Base-by-base conservation (phyloP, 2,113 vertebrate genomes). In the Phyllostomus discolor region DNA sequence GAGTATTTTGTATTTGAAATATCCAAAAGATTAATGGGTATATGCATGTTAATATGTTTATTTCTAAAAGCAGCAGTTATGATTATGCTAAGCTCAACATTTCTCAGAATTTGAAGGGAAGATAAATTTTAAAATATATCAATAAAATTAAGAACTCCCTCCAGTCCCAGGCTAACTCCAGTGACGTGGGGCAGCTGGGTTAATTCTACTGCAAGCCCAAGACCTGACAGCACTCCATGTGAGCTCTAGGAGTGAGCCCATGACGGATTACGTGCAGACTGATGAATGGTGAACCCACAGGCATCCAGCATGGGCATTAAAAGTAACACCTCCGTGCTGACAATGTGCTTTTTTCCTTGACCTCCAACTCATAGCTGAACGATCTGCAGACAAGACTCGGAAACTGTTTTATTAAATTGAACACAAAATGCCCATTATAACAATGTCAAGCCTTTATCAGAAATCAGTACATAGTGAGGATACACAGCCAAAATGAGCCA, bases 351-450 rank as follows among this genome's bases (percentile, higher is more conserved):
- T 28, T 24, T 59, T 35, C 80, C 24, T 26, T 66, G 62, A 59
- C 91, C 64, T 91, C 82, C 87, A 93, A 88, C 48, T 94, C 73
- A 91, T 2, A 89, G 85, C 46, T 50, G 76, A 96, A 84, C 31
- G 11, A 93, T 92, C 1, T 95, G 52, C 95, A 97, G 94, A 96
- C 95, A 75, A 96, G 96, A 97, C 95, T 97, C 97, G 93, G 91
- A 97, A 97, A 97, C 48, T 48, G 26, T 96, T 98, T 98, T 98
- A 98, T 98, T 98, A 92, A 97, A 96, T n/a, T 96, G 94, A 97
- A 98, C 97, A 97, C 97, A 97, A 97, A 96, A 97, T 95, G 93
- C 91, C 83, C 89, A 70, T 96, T 97, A 95, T 70, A 97, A 41
- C 94, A 97, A 96, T 50, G n/a, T 96, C 97, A 97, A 98, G 97